phyloP scores from a whole-genome alignment of 2,113 vertebrate species.

The Poeciliopsis retropinna region DNA sequence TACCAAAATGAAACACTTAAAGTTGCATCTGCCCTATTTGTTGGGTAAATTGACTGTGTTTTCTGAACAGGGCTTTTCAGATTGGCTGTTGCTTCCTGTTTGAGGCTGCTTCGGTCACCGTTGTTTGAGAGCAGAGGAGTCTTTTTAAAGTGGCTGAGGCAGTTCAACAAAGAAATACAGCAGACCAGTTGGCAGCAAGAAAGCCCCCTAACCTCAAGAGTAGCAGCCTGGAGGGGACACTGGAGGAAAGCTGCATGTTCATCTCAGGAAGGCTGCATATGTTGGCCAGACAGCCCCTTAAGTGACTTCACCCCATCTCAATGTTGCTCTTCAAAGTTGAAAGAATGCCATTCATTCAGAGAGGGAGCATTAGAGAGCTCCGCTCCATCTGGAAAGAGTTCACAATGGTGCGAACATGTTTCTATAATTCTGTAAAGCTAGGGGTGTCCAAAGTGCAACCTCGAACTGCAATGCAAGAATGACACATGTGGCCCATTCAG shows the following conservation, averaged over 20 bases:
- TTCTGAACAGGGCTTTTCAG: conserved; percentile 22
- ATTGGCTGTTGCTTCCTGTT: conserved; percentile 56
- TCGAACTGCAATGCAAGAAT: too few relatives aligned
- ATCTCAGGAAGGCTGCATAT: conserved; percentile 62
- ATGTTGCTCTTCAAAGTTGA: conserved; percentile 63
- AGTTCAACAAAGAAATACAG: conserved; percentile 65
- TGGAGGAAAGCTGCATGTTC: conserved; percentile 47
- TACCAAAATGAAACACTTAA: conserved; percentile 62
- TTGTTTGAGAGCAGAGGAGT: conserved; percentile 57
- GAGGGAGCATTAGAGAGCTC: conserved; percentile 47
- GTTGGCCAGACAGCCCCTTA: conserved; percentile 62
- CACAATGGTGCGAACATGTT: conserved; percentile 27
- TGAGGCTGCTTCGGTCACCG: conserved; percentile 41
- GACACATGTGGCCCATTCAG: too few relatives aligned
- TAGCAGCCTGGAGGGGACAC: conserved; percentile 12
- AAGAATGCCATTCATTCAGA: conserved; percentile 60
- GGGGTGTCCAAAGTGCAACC: too few relatives aligned
- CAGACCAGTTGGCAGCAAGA: conserved; percentile 70
- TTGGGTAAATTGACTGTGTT: conserved; percentile 46
- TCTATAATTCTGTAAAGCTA: conserved; percentile 10
- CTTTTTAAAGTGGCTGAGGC: conserved; percentile 55
- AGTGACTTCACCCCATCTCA: conserved; percentile 68
- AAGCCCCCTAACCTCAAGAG: conserved; percentile 68
- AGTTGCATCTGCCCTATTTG: conserved; percentile 36
- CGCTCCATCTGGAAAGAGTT: conserved; percentile 51